Conservation (phyloP, 2,113 vertebrate genomes). For the Microcebus ravelobensis region DNA sequence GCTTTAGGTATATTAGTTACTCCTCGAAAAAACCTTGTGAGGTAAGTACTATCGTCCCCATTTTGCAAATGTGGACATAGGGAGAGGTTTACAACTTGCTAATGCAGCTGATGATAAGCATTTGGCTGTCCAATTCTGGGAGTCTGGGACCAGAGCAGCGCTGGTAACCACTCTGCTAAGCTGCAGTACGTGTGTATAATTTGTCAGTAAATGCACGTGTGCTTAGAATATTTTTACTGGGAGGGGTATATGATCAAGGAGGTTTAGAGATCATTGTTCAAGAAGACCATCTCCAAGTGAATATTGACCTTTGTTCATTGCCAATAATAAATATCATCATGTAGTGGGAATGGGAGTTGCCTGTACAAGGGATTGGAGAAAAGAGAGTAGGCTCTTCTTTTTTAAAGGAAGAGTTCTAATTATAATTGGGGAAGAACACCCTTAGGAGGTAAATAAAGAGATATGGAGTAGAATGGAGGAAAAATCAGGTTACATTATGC, state of each 20-base stretch:
- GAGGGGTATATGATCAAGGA: not conserved
- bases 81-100: not conserved
- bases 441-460: not conserved
- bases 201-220: not conserved
- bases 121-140: not conserved
- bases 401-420: not conserved
- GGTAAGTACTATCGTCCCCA: not conserved
- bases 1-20: not conserved
- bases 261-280: not conserved
- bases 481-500: not conserved
- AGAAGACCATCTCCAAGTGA: not conserved
- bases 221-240: not conserved
- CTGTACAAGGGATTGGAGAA: not conserved
- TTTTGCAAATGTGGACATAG: not conserved
- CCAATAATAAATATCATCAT: no score
- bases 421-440: not conserved
- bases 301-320: not conserved
- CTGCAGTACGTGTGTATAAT: not conserved
- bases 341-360: not conserved
- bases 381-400: not conserved
- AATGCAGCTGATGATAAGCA: not conserved
- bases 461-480: not conserved
- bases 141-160: not conserved
- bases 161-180: not conserved
- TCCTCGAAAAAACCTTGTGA: not conserved